Evolutionary conservation across 2,113 vertebrate species (phyloP), one percentile per base, ranked within the genome.

Genomic region (Ellobius talpinus): DNA sequence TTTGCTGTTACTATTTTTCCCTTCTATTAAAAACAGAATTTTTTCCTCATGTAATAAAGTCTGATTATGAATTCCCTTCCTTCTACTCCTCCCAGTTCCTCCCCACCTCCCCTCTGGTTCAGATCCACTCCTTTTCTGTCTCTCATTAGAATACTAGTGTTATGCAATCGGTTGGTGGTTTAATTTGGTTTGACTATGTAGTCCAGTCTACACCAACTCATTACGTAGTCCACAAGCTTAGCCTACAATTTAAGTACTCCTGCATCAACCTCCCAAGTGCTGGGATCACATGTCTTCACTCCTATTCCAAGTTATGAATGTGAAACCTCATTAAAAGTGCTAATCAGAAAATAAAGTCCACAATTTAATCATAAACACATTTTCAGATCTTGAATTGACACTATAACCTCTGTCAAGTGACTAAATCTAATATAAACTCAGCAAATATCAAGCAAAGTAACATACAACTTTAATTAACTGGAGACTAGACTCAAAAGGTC

Each of bases 311-410:
- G 24, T 55, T 73, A 79, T 66, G 63, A 79, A 79, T 86, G 10
- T 0, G 72, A 81, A 95, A 90, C 55, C 52, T 94, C 87, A 92
- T 72, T 68, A 45, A 65, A 82, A 81, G 33, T 3, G 0, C 66
- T 61, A 73, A 47, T 86, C 31, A 91, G 89, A 94, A 97, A 95
- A 73, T 70, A 45, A 39, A 70, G 9, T n/a, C 39, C 39, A 92
- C 52, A 90, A 24, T 61, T 76, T 92, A 88, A 94, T 82, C 45
- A 91, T n/a, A 78, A 95, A 88, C 13, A 1, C 63, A 61, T 39
- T 47, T 95, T 93, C 19, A 78, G 21, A 78, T 65, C 47, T 89
- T 82, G 17, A 42, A 92, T 92, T 73, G n/a, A 12, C 8, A 47
- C 5, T 52, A 86, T 42, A n/a, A 65, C 6, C 3, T 89, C 61